Conservation (phyloP, 2,888 invertebrate genomes). For the Macrosoma leucophasiata region DNA sequence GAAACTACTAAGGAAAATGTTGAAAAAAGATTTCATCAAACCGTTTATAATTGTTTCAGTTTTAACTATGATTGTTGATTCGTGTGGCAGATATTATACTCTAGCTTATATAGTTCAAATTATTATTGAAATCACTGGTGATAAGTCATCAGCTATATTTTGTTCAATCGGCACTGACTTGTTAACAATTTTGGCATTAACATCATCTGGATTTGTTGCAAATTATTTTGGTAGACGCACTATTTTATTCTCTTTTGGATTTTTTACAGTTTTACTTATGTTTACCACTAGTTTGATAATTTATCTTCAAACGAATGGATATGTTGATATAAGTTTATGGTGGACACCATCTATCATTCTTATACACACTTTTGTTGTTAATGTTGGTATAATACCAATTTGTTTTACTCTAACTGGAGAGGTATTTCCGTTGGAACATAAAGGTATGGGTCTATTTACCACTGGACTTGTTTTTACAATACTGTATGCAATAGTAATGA, state of each 20-base stretch:
- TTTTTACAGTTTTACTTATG: slow-evolving; percentile 29
- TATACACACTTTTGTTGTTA: slow-evolving; percentile 30
- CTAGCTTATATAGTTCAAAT: slow-evolving; percentile 36
- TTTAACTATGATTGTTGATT: slow-evolving; percentile 33
- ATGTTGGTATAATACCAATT: slow-evolving; percentile 32
- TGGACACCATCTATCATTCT: slow-evolving; percentile 31
- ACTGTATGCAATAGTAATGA: slow-evolving; percentile 32
- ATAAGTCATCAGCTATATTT: slow-evolving; percentile 32
- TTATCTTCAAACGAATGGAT: slow-evolving; percentile 27
- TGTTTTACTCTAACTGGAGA: slow-evolving; percentile 33
- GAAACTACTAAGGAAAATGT: slow-evolving; percentile 21
- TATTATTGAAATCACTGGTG: slow-evolving; percentile 30
- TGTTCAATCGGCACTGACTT: slow-evolving; percentile 35
- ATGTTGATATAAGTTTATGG: slow-evolving; percentile 25
- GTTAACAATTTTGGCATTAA: slow-evolving; percentile 29
- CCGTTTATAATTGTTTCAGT: slow-evolving; percentile 30
- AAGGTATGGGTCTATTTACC: slow-evolving; percentile 30
- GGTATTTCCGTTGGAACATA: slow-evolving; percentile 39
- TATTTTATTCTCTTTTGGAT: slow-evolving; percentile 32
- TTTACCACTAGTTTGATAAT: slow-evolving; percentile 29
- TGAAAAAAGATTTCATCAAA: slow-evolving; percentile 33
- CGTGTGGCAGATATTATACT: slow-evolving; percentile 37
- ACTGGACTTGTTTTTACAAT: slow-evolving; percentile 33
- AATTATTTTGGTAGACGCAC: slow-evolving; percentile 32
- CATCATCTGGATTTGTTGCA: slow-evolving; percentile 31